phyloP scores from a whole-genome alignment of 2,888 invertebrate genomes.

The Girardia tigrina region DNA sequence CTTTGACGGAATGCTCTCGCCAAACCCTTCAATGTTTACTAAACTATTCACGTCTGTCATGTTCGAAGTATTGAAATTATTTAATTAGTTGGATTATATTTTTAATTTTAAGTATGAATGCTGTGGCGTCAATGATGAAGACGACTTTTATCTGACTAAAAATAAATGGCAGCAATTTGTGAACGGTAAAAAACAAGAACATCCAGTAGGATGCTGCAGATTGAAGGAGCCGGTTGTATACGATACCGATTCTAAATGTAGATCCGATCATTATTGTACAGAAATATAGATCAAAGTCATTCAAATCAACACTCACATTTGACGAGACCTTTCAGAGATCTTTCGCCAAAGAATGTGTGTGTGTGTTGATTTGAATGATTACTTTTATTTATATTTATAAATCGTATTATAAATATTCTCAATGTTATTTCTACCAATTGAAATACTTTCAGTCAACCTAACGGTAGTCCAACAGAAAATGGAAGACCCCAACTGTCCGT shows the following conservation, averaged over 20 bases:
- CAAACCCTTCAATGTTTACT: background rate
- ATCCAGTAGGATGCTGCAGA: constrained; percentile 1
- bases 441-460: background rate
- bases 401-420: too few relatives aligned
- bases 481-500: background rate
- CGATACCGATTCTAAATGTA: background rate
- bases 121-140: background rate
- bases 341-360: too few relatives aligned
- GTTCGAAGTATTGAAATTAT: background rate
- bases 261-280: too few relatives aligned
- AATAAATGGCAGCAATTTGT: background rate
- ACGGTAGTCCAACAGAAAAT: background rate
- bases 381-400: too few relatives aligned
- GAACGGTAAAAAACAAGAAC: background rate
- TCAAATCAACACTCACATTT: too few relatives aligned
- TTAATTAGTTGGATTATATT: too few relatives aligned
- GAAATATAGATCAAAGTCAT: too few relatives aligned
- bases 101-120: too few relatives aligned
- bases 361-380: too few relatives aligned
- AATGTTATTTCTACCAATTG: too few relatives aligned
- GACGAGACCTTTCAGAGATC: too few relatives aligned
- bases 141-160: background rate
- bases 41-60: background rate
- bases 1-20: background rate
- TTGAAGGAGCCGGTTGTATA: background rate